Conservation (phyloP, 2,888 invertebrate genomes). For the Drosophila macrothrix region DNA sequence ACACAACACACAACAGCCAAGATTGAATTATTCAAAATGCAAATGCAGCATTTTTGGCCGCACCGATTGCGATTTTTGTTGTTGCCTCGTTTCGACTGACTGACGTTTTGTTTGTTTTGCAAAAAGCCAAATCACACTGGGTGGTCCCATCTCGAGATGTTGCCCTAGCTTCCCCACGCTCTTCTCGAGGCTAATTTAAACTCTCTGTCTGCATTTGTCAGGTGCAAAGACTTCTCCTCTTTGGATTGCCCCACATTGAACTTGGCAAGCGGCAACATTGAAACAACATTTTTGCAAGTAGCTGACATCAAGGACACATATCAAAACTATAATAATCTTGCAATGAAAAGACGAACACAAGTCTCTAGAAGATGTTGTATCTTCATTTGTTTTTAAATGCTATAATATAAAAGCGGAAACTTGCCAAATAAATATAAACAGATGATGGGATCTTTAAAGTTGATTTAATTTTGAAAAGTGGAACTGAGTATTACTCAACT, state of each 20-base stretch:
- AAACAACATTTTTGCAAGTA: neutral
- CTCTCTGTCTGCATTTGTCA: constrained; percentile 33
- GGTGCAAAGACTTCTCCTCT: constrained; percentile 33
- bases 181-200: constrained; percentile 20
- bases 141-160: constrained; percentile 53
- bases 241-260: constrained; percentile 24
- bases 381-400: neutral
- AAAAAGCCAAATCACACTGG: constrained; percentile 74
- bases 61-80: constrained; percentile 23
- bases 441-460: neutral
- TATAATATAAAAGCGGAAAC: too few relatives aligned
- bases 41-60: constrained; percentile 57
- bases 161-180: constrained; percentile 5
- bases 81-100: constrained; percentile 61
- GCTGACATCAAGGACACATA: constrained; percentile 40
- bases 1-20: constrained; percentile 18
- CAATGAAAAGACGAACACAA: neutral
- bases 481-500: neutral
- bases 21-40: constrained; percentile 71
- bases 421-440: too few relatives aligned
- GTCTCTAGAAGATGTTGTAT: neutral
- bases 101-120: constrained; percentile 81
- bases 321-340: neutral
- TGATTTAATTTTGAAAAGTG: neutral
- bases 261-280: constrained; percentile 37